Base-by-base conservation (phyloP, 2,888 invertebrate genomes). In the Eledone cirrhosa region DNA sequence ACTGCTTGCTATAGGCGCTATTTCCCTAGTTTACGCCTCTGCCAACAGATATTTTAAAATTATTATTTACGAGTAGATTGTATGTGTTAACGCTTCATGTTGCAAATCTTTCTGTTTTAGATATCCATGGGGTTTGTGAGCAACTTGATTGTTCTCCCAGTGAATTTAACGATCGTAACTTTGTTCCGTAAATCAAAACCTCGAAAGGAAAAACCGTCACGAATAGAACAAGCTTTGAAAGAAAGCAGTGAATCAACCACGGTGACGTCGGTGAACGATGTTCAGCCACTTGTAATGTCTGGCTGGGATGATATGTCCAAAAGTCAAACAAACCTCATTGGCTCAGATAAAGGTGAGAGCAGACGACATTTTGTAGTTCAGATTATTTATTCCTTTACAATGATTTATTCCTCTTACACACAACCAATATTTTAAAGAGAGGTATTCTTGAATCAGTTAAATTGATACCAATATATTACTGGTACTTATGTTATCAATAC, bases 111-210 rank as follows among this genome's bases (percentile, higher is more conserved):
- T n/a, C 5, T 47, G 22, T 79, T 80, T 16, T 83, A 92, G 91
- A 87, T 92, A 69, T 91, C 88, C 78, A 89, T 92, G 29, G 92
- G 92, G 2, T 81, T 92, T 1, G 85, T 91, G 24, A 85, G 88
- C 80, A 91, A 91, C 84, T 81, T 92, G 78, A 88, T 92, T 53
- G 89, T 91, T 19, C 91, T 92, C 82, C 91, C 91, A 0, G 88
- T 91, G 77, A 91, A 90, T 82, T 89, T 92, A 80, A 65, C 92
- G 74, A 86, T 92, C 76, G 89, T 91, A 2, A 87, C 87, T 72
- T 82, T 92, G 59, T 92, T 92, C 88, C 88, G 91, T 31, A 91
- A 91, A 82, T 87, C 90, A 4, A 87, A 90, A 0, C 89, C 90
- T 3, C 85, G 89, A 24, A 87, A 84, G 59, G 86, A 90, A 80